Base-by-base conservation (phyloP, 2,888 invertebrate species). In the Suillia variegata region DNA sequence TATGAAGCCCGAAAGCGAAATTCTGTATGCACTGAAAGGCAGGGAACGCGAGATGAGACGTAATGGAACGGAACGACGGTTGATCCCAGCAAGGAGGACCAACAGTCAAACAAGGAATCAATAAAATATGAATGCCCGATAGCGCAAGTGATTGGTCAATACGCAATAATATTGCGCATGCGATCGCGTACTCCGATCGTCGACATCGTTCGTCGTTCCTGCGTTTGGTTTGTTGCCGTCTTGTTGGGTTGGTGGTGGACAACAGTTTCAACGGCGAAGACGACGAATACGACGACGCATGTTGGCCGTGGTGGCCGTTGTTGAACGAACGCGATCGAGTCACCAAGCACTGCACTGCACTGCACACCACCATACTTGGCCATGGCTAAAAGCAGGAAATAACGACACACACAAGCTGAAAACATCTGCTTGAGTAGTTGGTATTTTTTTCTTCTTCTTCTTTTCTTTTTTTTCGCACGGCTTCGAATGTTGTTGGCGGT, bases 91-190 rank as follows among this genome's bases (percentile, higher is more conserved):
- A 13, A 5, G 26, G 26, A 26, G 38, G 18, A 45, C 18, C 45
- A 45, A 45, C 45, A 45, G 45, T 45, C 24, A 50, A 50, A 59
- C 64, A 61, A 65, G 67, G 67, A 70, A 68, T 70, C 71, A 70
- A 74, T 71, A 73, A 73, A 71, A 73, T 74, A 73, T 70, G 66
- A 73, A 71, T 70, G 74, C 71, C 74, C 74, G 70, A 71, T 71
- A 71, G 74, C 74, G 67, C 68, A 70, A 73, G 68, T 71, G 74
- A 74, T 74, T 74, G 74, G 74, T 73, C 70, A 69, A 69, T 66
- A 67, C 64, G 17, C 31, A 45, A 45, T 45, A 17, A 45, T 45
- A 38, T 13, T 38, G 38, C 38, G 6, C n/a, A 38, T 38, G 20
- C 45, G 45, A 45, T 45, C 45, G 45, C 17, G 17, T 13, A 5